Evolutionary conservation across 2,113 vertebrate genomes (phyloP), one percentile per base, ranked within the genome.

Genomic region (rabbit (Oryctolagus cuniculus)): DNA sequence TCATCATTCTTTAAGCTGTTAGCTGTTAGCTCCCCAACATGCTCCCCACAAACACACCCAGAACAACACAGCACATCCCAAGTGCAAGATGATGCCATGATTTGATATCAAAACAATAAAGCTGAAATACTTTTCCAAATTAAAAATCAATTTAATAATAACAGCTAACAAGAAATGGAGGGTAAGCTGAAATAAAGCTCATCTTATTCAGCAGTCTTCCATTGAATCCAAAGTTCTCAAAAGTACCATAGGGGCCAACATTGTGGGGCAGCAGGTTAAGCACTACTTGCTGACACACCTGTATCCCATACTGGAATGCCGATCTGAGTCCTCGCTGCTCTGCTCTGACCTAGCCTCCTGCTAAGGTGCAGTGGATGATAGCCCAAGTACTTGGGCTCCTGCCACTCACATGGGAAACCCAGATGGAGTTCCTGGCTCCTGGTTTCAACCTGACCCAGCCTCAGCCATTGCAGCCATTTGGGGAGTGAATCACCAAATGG

Each of bases 1-100:
- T 64, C 85, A 95, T 81, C 75, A 95, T 13, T 27, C 90, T 89
- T 90, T 96, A 96, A 93, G 44, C 80, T 22, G 79, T 69, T 3
- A 78, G 25, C 17, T 84, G n/a, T n/a, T n/a, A n/a, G n/a, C n/a
- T n/a, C 22, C 87, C 44, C 44, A 44, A 44, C 44, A 44, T 6
- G 6, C 44, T 44, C 44, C 44, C 44, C 44, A 44, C 89, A 25
- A 12, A 27, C 29, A 44, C 80, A 44, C 31, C 44, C 1, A 13
- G 93, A 51, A 80, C 6, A n/a, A 53, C 61, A 87, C 5, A 7
- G 34, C 66, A 85, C 1, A 81, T 53, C 49, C 27, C 58, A 95
- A 53, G 10, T 8, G 3, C 24, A 25, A 0, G 85, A 25, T 69
- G 36, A 72, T 22, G 27, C 61, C 19, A 86, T 29, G 34, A 27